A percentile compares a stretch with the other conserved stretches of the same genome.
phyloP scores from a whole-genome alignment of 2,113 vertebrate species.

The Halichoeres trimaculatus region DNA sequence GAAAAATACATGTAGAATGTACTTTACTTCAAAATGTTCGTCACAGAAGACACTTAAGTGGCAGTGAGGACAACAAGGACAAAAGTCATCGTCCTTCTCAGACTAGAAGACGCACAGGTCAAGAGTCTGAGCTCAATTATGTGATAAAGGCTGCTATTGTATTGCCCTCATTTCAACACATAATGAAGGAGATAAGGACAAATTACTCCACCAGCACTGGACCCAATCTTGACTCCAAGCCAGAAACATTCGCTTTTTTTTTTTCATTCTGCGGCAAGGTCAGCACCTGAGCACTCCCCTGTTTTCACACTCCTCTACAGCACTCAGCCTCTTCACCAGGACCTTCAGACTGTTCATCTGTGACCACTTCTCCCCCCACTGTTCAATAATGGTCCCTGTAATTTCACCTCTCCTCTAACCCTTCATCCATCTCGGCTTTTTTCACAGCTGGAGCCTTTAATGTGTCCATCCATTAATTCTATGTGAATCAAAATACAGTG shows the following conservation, averaged over 20 bases:
- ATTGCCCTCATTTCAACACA: neutral
- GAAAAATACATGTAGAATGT: neutral
- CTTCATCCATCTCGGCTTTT: neutral
- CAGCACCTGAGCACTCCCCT: constrained; percentile 2
- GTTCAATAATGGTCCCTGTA: neutral
- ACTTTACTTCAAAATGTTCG: neutral
- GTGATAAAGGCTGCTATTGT: neutral
- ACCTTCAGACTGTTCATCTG: constrained; percentile 18
- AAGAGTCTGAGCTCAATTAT: neutral
- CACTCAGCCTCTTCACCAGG: neutral
- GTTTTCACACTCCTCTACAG: neutral
- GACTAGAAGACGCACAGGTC: neutral
- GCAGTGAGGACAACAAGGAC: neutral
- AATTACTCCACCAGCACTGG: neutral
- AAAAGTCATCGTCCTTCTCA: neutral
- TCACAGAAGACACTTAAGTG: neutral
- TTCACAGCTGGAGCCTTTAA: constrained; percentile 35
- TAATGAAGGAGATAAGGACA: constrained; percentile 20
- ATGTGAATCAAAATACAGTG: constrained; percentile 43
- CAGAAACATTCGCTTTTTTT: constrained; percentile 33
- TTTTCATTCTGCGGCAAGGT: constrained; percentile 25
- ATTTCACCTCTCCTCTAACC: neutral
- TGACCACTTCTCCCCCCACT: neutral
- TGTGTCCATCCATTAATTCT: constrained; percentile 54
- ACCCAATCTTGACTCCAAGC: constrained; percentile 28